These are phyloP conservation scores for Odobenus rosmarus DNA, from an alignment of 2,113 vertebrate genomes.

Conservation along the genomic window DNA sequence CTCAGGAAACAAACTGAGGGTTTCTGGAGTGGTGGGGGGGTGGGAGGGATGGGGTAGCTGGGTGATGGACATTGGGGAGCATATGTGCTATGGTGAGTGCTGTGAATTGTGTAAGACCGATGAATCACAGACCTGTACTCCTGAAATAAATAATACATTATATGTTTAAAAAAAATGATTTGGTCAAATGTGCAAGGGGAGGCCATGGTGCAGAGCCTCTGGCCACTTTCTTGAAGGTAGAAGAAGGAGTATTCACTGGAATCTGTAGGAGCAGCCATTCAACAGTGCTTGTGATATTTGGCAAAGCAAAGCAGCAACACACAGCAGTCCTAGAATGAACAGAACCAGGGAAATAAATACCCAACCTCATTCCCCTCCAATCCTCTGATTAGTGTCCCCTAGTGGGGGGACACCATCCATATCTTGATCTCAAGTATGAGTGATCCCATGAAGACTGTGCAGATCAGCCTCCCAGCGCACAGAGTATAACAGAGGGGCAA, in stretches of 20 bases:
- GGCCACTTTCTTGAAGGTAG: not conserved
- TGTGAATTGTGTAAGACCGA: no score
- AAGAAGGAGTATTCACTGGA: no score
- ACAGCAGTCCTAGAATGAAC: not conserved
- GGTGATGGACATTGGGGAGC: no score
- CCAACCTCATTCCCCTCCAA: not conserved
- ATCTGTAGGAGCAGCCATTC: rapidly evolving
- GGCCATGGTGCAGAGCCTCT: not conserved
- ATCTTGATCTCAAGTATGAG: not conserved
- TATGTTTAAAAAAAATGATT: no score
- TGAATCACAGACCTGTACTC: no score
- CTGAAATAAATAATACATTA: no score
- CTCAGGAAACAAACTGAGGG: no score
- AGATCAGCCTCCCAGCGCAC: not conserved
- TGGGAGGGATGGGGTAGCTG: no score
- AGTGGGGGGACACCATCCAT: not conserved
- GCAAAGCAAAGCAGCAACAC: no score
- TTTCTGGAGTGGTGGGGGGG: no score
- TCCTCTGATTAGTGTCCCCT: not conserved
- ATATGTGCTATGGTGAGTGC: no score
- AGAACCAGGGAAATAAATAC: not conserved
- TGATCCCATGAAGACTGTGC: not conserved
- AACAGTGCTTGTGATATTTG: rapidly evolving
- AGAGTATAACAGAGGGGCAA: not conserved
- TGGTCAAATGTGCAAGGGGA: not conserved